A percentile compares a stretch with the other conserved stretches of the same genome.
Conservation (phyloP, 2,888 invertebrate genomes). For the Brachypalpus laphriformis region DNA sequence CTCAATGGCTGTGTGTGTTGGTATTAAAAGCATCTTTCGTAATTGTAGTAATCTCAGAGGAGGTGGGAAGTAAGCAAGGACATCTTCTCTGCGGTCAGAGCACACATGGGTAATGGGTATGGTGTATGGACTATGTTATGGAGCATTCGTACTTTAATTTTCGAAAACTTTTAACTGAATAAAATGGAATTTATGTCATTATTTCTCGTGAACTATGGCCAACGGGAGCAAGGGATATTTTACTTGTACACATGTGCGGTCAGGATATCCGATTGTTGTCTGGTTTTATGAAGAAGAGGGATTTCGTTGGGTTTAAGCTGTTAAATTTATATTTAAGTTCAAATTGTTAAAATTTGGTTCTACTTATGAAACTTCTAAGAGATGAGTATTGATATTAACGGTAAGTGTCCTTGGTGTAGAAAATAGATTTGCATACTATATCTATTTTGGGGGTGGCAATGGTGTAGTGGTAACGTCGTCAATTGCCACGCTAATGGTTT, state of each 20-base stretch:
- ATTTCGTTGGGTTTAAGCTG: background rate
- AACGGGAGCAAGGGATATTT: background rate
- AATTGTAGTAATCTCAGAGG: slow-evolving; percentile 17
- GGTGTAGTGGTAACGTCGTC: too few relatives aligned
- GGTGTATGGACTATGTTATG: too few relatives aligned
- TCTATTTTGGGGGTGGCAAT: too few relatives aligned
- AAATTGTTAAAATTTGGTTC: background rate
- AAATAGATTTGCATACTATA: too few relatives aligned
- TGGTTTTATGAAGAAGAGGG: background rate
- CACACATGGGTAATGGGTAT: too few relatives aligned
- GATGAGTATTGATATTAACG: too few relatives aligned
- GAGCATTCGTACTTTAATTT: slow-evolving; percentile 10
- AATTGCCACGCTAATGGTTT: too few relatives aligned
- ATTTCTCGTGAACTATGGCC: slow-evolving; percentile 19
- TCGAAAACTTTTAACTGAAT: slow-evolving; percentile 64
- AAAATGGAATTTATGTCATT: slow-evolving; percentile 62
- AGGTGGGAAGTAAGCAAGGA: slow-evolving; percentile 24
- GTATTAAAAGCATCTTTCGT: slow-evolving; percentile 34
- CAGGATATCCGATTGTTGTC: background rate
- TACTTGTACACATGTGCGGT: background rate
- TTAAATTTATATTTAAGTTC: background rate
- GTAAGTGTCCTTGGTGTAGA: too few relatives aligned
- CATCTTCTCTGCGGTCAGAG: slow-evolving; percentile 15
- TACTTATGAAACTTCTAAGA: too few relatives aligned
- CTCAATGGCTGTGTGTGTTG: background rate